These are phyloP conservation scores for Bombus sibiricus DNA, from an alignment of 1,140 invertebrate species.

Conservation along the genomic window DNA sequence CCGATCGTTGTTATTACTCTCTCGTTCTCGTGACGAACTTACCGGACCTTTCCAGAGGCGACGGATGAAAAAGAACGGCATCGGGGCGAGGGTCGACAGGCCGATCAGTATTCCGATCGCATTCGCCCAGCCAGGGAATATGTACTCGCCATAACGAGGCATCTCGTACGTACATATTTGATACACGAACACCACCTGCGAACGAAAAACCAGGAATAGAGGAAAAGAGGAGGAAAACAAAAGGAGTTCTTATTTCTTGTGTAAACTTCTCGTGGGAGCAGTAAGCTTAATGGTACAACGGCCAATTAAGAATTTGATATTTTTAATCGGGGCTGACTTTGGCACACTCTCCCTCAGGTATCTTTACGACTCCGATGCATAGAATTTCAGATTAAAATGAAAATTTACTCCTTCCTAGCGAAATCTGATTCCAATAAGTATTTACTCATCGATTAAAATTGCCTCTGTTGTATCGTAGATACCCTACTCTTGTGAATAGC, in stretches of 20 bases:
- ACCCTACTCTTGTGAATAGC: too few relatives aligned
- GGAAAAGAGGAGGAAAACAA: neutral
- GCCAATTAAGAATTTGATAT: slow-evolving; percentile 64
- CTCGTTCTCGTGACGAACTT: slow-evolving; percentile 66
- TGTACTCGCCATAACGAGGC: slow-evolving; percentile 84
- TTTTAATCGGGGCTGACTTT: slow-evolving; percentile 54
- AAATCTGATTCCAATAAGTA: neutral
- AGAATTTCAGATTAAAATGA: neutral
- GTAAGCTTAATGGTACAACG: slow-evolving; percentile 17
- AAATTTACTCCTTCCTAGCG: neutral
- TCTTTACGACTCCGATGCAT: neutral
- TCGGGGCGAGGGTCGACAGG: slow-evolving; percentile 85
- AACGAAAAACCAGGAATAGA: slow-evolving; percentile 43
- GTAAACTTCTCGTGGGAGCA: neutral
- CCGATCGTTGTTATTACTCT: neutral
- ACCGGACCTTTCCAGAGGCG: slow-evolving; percentile 82
- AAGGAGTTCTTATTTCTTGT: slow-evolving; percentile 15
- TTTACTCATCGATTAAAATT: neutral
- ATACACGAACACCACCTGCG: slow-evolving; percentile 87
- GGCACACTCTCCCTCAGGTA: neutral
- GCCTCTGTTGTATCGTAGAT: too few relatives aligned
- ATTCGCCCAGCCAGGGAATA: slow-evolving; percentile 87
- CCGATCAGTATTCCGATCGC: slow-evolving; percentile 88
- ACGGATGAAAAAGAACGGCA: slow-evolving; percentile 85
- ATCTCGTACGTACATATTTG: slow-evolving; percentile 86